Percentiles rank a stretch among this genome's conserved stretches.
phyloP scores from a whole-genome alignment of 2,888 invertebrate genomes.

The Microchrysa polita region DNA sequence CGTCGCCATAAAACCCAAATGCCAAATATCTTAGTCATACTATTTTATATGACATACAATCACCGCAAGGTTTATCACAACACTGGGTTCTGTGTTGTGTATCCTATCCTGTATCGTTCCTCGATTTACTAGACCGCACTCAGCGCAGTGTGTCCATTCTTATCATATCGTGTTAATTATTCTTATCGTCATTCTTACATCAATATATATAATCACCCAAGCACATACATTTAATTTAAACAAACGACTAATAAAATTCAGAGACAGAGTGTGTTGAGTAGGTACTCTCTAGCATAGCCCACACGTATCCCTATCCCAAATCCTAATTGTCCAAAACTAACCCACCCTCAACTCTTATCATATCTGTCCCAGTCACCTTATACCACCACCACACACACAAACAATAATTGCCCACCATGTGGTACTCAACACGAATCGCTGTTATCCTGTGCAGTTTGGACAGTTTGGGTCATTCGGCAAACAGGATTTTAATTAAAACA shows the following conservation, averaged over 20 bases:
- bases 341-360: conserved; percentile 11
- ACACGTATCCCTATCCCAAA: conserved; percentile 1
- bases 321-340: conserved; percentile 30
- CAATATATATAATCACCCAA: not conserved
- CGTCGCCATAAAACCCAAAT: no score
- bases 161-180: conserved; percentile 14
- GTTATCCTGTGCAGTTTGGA: no score
- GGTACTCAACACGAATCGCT: conserved; percentile 16
- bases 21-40: no score
- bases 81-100: not conserved
- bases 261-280: no score
- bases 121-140: not conserved
- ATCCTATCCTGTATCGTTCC: not conserved
- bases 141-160: not conserved
- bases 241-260: conserved; percentile 20
- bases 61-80: no score
- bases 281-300: conserved; percentile 4
- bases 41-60: no score
- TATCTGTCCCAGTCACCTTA: conserved; percentile 17
- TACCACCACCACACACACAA: no score
- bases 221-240: conserved; percentile 18
- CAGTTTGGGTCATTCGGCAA: conserved; percentile 12
- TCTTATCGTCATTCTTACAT: conserved; percentile 1
- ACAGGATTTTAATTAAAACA: conserved; percentile 37
- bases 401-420: conserved; percentile 36